A percentile compares a stretch with the other conserved stretches of the same genome.
phyloP scores from a whole-genome alignment of 92 coral and sea anemone species.

The Actinostola sp. region DNA sequence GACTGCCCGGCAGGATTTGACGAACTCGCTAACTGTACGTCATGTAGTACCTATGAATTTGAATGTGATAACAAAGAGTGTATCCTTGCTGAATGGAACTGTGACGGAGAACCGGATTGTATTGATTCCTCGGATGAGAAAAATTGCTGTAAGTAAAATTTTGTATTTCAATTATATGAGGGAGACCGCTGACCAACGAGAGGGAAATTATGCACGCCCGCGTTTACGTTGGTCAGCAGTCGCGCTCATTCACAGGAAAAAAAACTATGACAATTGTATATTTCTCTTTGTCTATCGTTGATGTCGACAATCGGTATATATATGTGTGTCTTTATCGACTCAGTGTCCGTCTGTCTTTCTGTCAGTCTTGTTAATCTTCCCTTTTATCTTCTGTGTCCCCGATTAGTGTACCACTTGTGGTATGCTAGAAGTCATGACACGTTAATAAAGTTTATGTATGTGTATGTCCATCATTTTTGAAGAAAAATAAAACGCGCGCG shows the following conservation, averaged over 20 bases:
- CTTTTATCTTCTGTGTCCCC: background rate
- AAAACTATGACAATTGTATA: too few species aligned
- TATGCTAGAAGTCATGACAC: too few species aligned
- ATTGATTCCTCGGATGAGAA: constrained; percentile 48
- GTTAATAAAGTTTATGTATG: too few species aligned
- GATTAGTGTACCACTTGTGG: too few species aligned
- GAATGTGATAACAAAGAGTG: constrained; percentile 24
- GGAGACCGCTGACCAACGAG: too few species aligned
- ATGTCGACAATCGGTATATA: too few species aligned
- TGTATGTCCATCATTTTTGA: background rate
- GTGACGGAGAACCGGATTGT: constrained; percentile 56
- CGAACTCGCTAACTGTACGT: constrained; percentile 30
- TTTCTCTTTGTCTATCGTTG: too few species aligned
- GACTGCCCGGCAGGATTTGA: constrained; percentile 34
- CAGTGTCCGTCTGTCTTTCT: background rate
- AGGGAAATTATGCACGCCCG: too few species aligned
- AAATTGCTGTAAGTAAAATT: constrained; percentile 46
- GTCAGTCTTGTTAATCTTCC: background rate
- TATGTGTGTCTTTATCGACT: background rate
- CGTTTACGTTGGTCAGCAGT: too few species aligned
- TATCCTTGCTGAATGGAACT: constrained; percentile 15
- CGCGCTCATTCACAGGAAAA: too few species aligned
- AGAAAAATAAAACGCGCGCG: background rate
- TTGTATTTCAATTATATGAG: background rate
- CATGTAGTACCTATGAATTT: constrained; percentile 40